Base-by-base conservation (phyloP, 2,113 vertebrate species). In the Oenanthe melanoleuca region DNA sequence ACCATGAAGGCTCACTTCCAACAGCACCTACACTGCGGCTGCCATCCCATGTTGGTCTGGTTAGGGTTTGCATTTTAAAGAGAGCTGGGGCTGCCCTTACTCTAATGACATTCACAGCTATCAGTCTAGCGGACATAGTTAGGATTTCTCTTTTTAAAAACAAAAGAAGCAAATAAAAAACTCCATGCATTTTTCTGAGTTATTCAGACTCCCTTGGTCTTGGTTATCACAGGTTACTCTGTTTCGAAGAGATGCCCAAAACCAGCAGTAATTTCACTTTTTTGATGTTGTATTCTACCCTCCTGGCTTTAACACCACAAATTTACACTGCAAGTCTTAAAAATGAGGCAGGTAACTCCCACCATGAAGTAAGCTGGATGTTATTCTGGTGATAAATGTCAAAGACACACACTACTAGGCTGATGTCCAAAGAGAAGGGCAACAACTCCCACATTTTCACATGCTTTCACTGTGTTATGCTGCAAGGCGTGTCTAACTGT, bases 11-110 rank as follows among this genome's bases (percentile, higher is more conserved):
- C 45, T 40, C 37, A 50, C 23, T 70, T 65, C 55, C 33, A 86
- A 18, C 0, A 78, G 57, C 61, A 44, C 11, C 31, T 16, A 31
- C 28, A 9, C 80, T 45, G 23, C 1, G 28, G 34, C 67, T 49
- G 59, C 57, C 3, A 0, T 26, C 21, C 31, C 34, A 14, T 1
- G 0, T 12, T 44, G 45, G 42, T 63, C 65, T 60, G 40, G 23
- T 34, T 63, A 64, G 31, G 37, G 47, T 16, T 61, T n/a, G 31
- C 26, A 59, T 59, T 81, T 56, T 34, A 74, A 18, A 16, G 10
- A 60, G 9, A 78, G 31, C 38, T 56, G 29, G 17, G 11, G 22
- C 40, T 24, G n/a, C 33, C 49, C 69, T 81, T 33, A 34, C 21
- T 72, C 63, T 64, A 85, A 79, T 33, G 19, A 23, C 61, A 63